Conservation (phyloP, 2,113 vertebrate genomes). For the Lontra canadensis region DNA sequence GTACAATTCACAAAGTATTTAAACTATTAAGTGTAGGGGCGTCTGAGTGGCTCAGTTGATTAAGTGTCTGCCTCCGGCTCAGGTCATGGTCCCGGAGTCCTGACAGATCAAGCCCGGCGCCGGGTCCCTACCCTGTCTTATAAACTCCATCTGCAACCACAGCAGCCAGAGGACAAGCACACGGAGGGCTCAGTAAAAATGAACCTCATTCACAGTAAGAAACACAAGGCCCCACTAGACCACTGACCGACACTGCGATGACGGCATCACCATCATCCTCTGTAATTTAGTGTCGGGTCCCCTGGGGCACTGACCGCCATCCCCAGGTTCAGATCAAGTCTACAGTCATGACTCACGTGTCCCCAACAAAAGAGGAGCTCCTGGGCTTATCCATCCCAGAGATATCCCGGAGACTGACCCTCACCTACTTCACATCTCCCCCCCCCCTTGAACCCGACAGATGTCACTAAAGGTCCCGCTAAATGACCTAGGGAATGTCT, state of each 20-base stretch:
- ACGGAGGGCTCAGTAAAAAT: not conserved
- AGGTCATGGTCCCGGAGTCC: not conserved
- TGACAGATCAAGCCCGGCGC: not conserved
- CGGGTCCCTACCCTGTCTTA: not conserved
- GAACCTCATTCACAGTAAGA: not conserved
- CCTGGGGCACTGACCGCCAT: not conserved
- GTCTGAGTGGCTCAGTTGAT: not conserved
- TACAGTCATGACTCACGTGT: not conserved
- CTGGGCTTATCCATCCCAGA: not conserved
- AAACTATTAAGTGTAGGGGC: not conserved
- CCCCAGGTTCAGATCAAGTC: not conserved
- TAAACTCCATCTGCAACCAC: not conserved
- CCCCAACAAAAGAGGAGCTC: not conserved
- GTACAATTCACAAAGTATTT: not conserved
- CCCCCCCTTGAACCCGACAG: not conserved
- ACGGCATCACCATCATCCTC: not conserved
- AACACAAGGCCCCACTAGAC: not conserved
- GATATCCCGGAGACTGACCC: not conserved
- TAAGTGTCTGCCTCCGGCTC: not conserved
- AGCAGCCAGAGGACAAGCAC: fast-evolving
- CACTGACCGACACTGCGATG: fast-evolving
- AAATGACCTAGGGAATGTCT: not conserved
- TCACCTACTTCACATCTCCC: not conserved
- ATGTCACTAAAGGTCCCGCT: not conserved
- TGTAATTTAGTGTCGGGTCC: fast-evolving